Evolutionary conservation across 2,113 vertebrate genomes (phyloP).

Genomic region (Pagrus major): DNA sequence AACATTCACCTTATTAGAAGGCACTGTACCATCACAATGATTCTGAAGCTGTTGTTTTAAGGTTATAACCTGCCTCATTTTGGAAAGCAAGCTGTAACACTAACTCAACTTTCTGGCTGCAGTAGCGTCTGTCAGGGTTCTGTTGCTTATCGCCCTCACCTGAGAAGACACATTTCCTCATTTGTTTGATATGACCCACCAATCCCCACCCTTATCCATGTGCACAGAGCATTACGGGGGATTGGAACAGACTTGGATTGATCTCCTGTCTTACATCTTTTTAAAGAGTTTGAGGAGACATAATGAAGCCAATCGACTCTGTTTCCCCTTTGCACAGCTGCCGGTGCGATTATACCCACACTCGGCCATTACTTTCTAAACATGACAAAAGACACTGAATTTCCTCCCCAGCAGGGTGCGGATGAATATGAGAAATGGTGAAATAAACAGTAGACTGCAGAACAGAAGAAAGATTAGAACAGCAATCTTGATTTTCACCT

Average conservation of each 20-base stretch:
- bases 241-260: constrained; percentile 43
- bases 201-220: constrained; percentile 2
- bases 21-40: no score
- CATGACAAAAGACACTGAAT: constrained; percentile 52
- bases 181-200: constrained; percentile 33
- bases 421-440: constrained; percentile 40
- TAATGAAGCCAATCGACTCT: constrained; percentile 53
- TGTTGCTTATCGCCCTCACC: not conserved
- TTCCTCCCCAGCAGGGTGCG: constrained; percentile 44
- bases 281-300: constrained; percentile 51
- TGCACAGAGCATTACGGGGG: constrained; percentile 3
- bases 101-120: constrained; percentile 13
- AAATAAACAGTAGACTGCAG: constrained; percentile 39
- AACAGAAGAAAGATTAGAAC: constrained; percentile 49
- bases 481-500: constrained; percentile 38
- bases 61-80: not conserved
- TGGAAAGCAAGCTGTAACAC: not conserved
- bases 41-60: no score
- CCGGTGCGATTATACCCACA: constrained; percentile 27
- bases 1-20: no score
- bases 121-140: constrained; percentile 1
- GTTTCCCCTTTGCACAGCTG: constrained; percentile 31
- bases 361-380: constrained; percentile 21
- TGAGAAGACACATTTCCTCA: not conserved
- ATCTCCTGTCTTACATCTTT: constrained; percentile 58